Conservation (phyloP, 2,888 invertebrate genomes). For the Caenorhabditis uteleia region DNA sequence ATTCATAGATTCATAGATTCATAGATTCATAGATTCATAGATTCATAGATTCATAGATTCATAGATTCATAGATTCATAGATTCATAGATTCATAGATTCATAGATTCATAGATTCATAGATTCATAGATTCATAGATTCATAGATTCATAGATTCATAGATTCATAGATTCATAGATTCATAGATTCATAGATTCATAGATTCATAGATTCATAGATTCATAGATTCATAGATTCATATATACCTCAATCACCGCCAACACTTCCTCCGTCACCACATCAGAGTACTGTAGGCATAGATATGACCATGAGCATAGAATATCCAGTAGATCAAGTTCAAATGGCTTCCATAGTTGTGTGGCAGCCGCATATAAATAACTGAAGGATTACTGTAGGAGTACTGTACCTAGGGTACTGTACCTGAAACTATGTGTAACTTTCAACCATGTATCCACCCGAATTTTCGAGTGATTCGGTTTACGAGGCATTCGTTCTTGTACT, state of each 20-base stretch:
- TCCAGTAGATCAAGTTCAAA: slow-evolving; percentile 53
- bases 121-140: not conserved
- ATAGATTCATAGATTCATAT: not conserved
- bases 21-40: not conserved
- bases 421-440: slow-evolving; percentile 47
- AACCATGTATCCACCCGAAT: slow-evolving; percentile 46
- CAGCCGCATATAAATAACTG: slow-evolving; percentile 53
- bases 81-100: slow-evolving; percentile 11
- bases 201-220: slow-evolving; percentile 6
- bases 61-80: not conserved
- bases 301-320: slow-evolving; percentile 53
- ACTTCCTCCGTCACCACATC: slow-evolving; percentile 50
- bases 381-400: slow-evolving; percentile 2
- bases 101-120: slow-evolving; percentile 10
- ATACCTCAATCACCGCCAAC: slow-evolving; percentile 37
- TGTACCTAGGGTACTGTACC: slow-evolving; percentile 18
- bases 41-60: slow-evolving; percentile 11
- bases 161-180: slow-evolving; percentile 5
- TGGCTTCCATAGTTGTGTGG: slow-evolving; percentile 49
- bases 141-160: slow-evolving; percentile 13
- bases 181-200: not conserved
- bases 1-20: slow-evolving; percentile 5
- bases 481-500: slow-evolving; percentile 55
- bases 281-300: slow-evolving; percentile 48
- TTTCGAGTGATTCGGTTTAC: slow-evolving; percentile 38